A percentile compares a stretch with the other conserved stretches of the same genome.
Evolutionary conservation across 2,888 invertebrate species (phyloP).

Genomic region (Latrodectus elegans): DNA sequence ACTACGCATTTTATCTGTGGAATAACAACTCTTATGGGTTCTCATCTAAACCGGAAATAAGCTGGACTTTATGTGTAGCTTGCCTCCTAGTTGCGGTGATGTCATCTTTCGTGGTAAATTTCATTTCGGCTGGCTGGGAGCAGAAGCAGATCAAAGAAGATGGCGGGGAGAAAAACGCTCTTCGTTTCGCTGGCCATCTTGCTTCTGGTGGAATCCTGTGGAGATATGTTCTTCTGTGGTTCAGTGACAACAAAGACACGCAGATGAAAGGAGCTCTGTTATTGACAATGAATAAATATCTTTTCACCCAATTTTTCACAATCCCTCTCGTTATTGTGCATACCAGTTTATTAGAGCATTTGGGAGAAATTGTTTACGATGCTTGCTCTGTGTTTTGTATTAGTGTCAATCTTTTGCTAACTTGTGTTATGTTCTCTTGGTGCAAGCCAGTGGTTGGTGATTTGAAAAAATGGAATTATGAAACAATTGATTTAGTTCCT

Average conservation of each 20-base stretch:
- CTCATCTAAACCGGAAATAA: neutral
- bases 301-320: conserved; percentile 56
- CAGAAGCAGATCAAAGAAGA: conserved; percentile 52
- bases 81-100: conserved; percentile 17
- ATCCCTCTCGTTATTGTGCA: conserved; percentile 48
- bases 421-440: conserved; percentile 37
- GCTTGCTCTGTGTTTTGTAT: conserved; percentile 23
- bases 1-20: conserved; percentile 46
- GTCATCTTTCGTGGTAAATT: conserved; percentile 24
- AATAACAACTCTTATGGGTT: neutral
- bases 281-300: conserved; percentile 41
- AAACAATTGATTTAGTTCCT: conserved; percentile 52
- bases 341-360: conserved; percentile 19
- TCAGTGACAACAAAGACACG: conserved; percentile 10
- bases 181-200: conserved; percentile 35
- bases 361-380: conserved; percentile 44
- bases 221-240: conserved; percentile 51
- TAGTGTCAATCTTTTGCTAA: conserved; percentile 37
- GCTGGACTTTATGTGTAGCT: conserved; percentile 41
- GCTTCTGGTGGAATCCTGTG: conserved; percentile 45
- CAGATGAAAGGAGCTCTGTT: conserved; percentile 29
- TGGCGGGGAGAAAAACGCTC: conserved; percentile 13
- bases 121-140: conserved; percentile 62
- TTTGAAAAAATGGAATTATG: conserved; percentile 54
- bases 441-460: conserved; percentile 31